Base-by-base conservation (phyloP, 2,113 vertebrate genomes). In the Prunella himalayana region DNA sequence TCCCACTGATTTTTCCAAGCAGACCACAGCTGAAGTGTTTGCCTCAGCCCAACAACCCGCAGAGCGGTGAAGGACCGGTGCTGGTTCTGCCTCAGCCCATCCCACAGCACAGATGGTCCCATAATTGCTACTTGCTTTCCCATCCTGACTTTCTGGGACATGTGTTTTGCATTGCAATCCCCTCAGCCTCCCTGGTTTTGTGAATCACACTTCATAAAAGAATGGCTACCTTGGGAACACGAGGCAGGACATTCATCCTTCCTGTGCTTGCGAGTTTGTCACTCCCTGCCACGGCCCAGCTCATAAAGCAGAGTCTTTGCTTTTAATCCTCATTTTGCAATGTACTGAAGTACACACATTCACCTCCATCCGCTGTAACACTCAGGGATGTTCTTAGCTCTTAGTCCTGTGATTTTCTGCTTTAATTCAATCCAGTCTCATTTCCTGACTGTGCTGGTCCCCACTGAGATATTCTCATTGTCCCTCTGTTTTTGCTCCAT, bases 201-300 rank as follows among this genome's bases (percentile, higher is more conserved):
- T 91, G 95, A 94, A 92, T 95, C 95, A 84, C 94, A 92, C 94
- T 96, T 88, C 86, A 91, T 94, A 88, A 96, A 94, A 80, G 78
- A 78, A 93, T 66, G 68, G 88, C 91, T 92, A 63, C 91, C 91
- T 49, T n/a, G 94, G 96, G 94, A 92, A 90, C 4, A 0, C 7
- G 2, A 88, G 72, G 64, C 88, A 88, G 15, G 86, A 72, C 86
- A 30, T 45, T 83, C 37, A 84, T 66, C 50, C 93, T 71, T 86
- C 92, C 90, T 49, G 3, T 75, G 80, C 82, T 54, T 17, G n/a
- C 1, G 37, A n/a, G 53, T 90, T 75, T 54, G 86, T 93, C 88
- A 35, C 85, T n/a, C 44, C 66, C 77, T 83, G 70, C 88, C 92
- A 47, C 2, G 0, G 54, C 37, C 86, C 90, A 63, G 88, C 92